Percentiles rank a stretch among this genome's conserved stretches.
Conservation (phyloP, 1,140 invertebrate species). For the Steinernema feltiae region DNA sequence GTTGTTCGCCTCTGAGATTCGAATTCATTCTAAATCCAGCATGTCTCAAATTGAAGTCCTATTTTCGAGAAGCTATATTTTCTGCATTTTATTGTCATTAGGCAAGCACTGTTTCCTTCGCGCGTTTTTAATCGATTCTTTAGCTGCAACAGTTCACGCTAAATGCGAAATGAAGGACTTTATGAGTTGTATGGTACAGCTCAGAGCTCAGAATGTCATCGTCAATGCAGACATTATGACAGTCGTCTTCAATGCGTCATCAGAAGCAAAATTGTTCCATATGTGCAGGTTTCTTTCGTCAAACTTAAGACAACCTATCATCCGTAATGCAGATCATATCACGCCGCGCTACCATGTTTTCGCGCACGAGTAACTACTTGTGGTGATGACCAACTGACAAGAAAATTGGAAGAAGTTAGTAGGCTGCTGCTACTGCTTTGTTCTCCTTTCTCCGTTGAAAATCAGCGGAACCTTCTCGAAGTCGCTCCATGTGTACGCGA, state of each 20-base stretch:
- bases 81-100: too few relatives aligned
- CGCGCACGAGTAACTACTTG: constrained; percentile 2
- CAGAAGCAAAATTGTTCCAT: constrained; percentile 20
- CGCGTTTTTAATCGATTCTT: not conserved
- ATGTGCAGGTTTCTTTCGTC: constrained; percentile 9
- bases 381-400: constrained; percentile 4
- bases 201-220: constrained; percentile 18
- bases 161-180: constrained; percentile 17
- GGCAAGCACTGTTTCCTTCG: too few relatives aligned
- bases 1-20: too few relatives aligned
- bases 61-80: too few relatives aligned
- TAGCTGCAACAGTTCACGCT: not conserved
- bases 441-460: constrained; percentile 16
- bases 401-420: not conserved
- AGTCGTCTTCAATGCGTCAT: constrained; percentile 19
- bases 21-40: too few relatives aligned
- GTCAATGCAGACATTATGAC: constrained; percentile 21
- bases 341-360: constrained; percentile 19
- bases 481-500: constrained; percentile 11
- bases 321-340: constrained; percentile 2
- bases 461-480: constrained; percentile 13
- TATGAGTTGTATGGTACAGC: constrained; percentile 17
- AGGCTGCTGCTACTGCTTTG: constrained; percentile 12
- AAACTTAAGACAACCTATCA: not conserved
- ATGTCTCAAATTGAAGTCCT: too few relatives aligned